Conservation (phyloP, 2,888 invertebrate genomes). For the Dromius quadrimaculatus region DNA sequence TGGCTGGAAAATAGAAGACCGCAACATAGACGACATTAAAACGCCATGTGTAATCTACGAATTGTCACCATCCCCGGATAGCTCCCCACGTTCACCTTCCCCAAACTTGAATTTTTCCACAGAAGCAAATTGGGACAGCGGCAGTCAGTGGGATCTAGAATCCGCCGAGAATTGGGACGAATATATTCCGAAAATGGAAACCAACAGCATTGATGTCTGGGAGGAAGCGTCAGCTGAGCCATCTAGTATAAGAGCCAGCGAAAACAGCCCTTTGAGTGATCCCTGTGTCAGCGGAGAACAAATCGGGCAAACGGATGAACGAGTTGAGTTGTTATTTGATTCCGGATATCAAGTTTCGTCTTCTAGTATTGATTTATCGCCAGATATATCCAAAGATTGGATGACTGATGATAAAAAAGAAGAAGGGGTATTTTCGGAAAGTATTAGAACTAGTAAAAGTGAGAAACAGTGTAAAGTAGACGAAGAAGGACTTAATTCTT, state of each 20-base stretch:
- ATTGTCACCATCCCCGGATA: not conserved
- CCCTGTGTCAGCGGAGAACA: slow-evolving; percentile 27
- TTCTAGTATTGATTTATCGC: slow-evolving; percentile 58
- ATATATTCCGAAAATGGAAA: not conserved
- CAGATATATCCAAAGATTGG: slow-evolving; percentile 51
- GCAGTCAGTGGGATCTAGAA: slow-evolving; percentile 40
- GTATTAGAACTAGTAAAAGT: slow-evolving; percentile 4
- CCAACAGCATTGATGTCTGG: not conserved
- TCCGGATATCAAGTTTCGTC: slow-evolving; percentile 62
- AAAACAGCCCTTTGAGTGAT: slow-evolving; percentile 13
- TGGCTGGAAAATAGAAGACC: slow-evolving; percentile 62
- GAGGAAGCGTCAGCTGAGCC: slow-evolving; percentile 1
- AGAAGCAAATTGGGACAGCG: slow-evolving; percentile 46
- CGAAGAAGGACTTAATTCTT: slow-evolving; percentile 23
- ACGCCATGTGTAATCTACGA: slow-evolving; percentile 61
- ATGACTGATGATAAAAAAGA: slow-evolving; percentile 36
- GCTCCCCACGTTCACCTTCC: slow-evolving; percentile 22
- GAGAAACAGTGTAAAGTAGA: slow-evolving; percentile 17
- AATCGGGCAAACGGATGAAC: slow-evolving; percentile 3
- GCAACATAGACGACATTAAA: slow-evolving; percentile 57
- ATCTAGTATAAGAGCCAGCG: not conserved
- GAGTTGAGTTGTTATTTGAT: slow-evolving; percentile 57
- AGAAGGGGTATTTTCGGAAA: slow-evolving; percentile 6
- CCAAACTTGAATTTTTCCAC: slow-evolving; percentile 43
- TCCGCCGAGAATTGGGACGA: slow-evolving; percentile 44